Base-by-base conservation (phyloP, 2,113 vertebrate genomes). In the Seriola aureovittata region DNA sequence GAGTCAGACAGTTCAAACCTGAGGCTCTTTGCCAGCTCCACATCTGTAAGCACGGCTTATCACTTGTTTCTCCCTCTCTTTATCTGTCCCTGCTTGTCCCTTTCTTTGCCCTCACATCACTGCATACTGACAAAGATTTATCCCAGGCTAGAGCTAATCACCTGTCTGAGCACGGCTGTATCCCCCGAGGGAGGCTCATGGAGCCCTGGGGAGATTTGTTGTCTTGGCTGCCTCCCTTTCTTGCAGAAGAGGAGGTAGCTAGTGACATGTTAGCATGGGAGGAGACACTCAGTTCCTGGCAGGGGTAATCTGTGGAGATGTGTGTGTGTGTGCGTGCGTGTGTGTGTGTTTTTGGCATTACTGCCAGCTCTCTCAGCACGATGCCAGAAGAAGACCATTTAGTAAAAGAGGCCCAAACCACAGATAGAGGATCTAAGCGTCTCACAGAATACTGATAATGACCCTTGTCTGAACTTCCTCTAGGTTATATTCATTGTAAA, bases 271-370 rank as follows among this genome's bases (percentile, higher is more conserved):
- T 84, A 59, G 68, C 64, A 84, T 71, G 71, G 55, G 80, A 76
- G 60, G 40, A 68, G 67, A 80, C 1, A 46, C 55, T 87, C 62
- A 62, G 14, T 83, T 85, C 78, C 81, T 74, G 71, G 79, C 82
- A 76, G 67, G 21, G 46, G 52, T 90, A 88, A 90, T 91, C 84
- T 86, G 78, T 67, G 23, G 63, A 76, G 71, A 71, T 88, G 69
- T 70, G 78, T n/a, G 67, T n/a, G 67, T 78, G 76, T 32, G 36
- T 42, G 8, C 87, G 69, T 70, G 78, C 19, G 67, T 75, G 75
- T 44, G 42, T 48, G 75, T 78, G 71, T 58, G 23, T 54, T 54
- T 44, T 25, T 52, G 77, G 74, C 50, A 50, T 92, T 86, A 85
- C 72, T 78, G 85, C 82, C 81, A 68, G 69, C 75, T 73, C 58